These are phyloP conservation scores for Oryctes rhinoceros DNA, from an alignment of 1,140 invertebrate genomes.

Conservation along the genomic window DNA sequence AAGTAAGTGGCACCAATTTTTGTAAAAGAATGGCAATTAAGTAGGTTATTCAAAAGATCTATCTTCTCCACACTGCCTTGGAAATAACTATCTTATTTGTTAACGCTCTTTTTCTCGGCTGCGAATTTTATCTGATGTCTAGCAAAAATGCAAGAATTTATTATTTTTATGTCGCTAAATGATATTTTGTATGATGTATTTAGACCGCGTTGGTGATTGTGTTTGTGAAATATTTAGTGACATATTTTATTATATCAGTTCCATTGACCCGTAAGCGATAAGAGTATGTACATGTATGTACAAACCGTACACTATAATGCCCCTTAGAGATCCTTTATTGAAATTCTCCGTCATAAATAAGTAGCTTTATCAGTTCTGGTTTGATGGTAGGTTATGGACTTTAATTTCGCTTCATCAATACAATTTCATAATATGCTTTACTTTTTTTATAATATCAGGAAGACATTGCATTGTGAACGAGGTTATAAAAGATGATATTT, in stretches of 20 bases:
- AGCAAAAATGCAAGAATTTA: neutral
- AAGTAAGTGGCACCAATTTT: no score
- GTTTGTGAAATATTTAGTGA: conserved; percentile 26
- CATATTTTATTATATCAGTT: conserved; percentile 33
- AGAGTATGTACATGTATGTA: neutral
- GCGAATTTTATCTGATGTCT: neutral
- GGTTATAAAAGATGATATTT: no score
- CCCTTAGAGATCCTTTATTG: conserved; percentile 20
- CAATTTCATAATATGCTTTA: neutral
- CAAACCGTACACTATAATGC: neutral
- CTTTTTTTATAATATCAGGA: no score
- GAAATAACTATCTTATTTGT: no score
- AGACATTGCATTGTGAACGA: no score
- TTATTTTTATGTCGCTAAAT: neutral
- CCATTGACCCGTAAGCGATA: conserved; percentile 23
- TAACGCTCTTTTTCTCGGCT: neutral
- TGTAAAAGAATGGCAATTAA: no score
- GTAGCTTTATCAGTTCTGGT: neutral
- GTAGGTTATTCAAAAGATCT: no score
- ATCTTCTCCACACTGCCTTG: no score
- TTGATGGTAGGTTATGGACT: conserved; percentile 31
- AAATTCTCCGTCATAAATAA: neutral
- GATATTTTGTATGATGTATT: neutral
- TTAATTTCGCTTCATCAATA: conserved; percentile 5
- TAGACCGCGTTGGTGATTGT: conserved; percentile 14